A percentile compares a stretch with the other conserved stretches of the same genome.
phyloP scores from a whole-genome alignment of 2,113 vertebrate species.

The Synodontis membranacea region DNA sequence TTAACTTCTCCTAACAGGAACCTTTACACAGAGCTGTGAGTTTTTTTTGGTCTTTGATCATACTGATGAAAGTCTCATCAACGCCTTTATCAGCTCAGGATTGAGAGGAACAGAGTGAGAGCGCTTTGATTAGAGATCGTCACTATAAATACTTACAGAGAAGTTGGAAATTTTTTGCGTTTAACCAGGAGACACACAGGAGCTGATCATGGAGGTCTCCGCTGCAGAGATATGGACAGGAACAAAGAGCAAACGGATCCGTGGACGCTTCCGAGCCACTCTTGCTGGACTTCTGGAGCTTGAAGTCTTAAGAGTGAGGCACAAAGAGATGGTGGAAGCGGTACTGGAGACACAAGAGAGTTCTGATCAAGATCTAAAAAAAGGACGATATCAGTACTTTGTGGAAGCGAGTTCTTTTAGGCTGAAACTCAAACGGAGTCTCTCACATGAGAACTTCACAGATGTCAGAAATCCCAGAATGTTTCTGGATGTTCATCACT shows the following conservation, averaged over 20 bases:
- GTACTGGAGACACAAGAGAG: constrained; percentile 37
- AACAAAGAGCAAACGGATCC: constrained; percentile 40
- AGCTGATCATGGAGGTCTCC: constrained; percentile 13
- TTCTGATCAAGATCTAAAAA: background rate
- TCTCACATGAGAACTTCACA: constrained; percentile 40
- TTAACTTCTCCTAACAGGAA: background rate
- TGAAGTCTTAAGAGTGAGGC: constrained; percentile 53
- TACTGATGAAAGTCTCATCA: constrained; percentile 49
- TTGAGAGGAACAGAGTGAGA: background rate
- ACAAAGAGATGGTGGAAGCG: constrained; percentile 55
- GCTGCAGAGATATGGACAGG: background rate
- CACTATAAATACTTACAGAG: constrained; percentile 30
- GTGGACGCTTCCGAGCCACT: constrained; percentile 55
- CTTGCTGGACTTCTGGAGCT: constrained; percentile 60
- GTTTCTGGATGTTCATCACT: constrained; percentile 10
- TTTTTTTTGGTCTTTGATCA: constrained; percentile 19
- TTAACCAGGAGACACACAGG: background rate
- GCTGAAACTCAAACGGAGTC: constrained; percentile 46
- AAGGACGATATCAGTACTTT: constrained; percentile 14
- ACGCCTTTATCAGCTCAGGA: constrained; percentile 15
- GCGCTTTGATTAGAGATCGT: background rate
- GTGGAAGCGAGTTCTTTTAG: constrained; percentile 7
- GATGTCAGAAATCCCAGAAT: background rate
- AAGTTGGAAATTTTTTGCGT: background rate
- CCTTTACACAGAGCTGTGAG: background rate